Conservation (phyloP, 23 tunicate species). For the Diplosoma virens region DNA sequence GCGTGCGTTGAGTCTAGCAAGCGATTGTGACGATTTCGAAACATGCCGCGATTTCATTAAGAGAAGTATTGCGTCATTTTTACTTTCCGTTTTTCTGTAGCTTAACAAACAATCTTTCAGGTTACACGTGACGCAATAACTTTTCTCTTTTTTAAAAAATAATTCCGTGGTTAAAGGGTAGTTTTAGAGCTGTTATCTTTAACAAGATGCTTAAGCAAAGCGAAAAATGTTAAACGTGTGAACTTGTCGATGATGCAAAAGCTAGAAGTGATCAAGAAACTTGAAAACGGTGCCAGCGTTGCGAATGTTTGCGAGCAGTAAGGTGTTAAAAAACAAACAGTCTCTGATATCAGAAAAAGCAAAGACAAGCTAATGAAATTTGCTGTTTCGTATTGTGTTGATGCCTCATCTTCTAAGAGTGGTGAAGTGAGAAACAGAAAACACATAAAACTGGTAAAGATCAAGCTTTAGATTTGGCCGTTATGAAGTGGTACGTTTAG, state of each 20-base stretch:
- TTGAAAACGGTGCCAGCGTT: constrained; percentile 5
- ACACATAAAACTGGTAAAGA: constrained; percentile 4
- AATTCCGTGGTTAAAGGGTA: too few relatives aligned
- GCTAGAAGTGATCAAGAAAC: constrained; percentile 12
- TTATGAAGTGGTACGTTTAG: constrained; percentile 4
- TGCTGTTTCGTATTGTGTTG: constrained; percentile 3
- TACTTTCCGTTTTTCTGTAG: too few relatives aligned
- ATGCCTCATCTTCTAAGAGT: constrained; percentile 4
- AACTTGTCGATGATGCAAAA: constrained; percentile 11
- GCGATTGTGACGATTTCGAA: too few relatives aligned
- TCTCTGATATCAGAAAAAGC: constrained; percentile 7
- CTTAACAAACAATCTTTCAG: too few relatives aligned
- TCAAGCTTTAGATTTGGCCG: constrained; percentile 2
- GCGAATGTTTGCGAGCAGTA: constrained; percentile 12
- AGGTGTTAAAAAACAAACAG: constrained; percentile 1
- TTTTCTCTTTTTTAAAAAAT: too few relatives aligned
- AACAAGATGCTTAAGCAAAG: constrained; percentile 4
- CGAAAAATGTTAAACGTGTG: constrained; percentile 8
- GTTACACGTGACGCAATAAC: too few relatives aligned
- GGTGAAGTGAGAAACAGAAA: not conserved
- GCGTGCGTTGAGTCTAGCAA: too few relatives aligned
- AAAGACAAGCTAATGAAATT: constrained; percentile 10
- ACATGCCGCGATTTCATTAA: too few relatives aligned
- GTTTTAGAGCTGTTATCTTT: constrained; percentile 3
- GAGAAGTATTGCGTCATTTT: too few relatives aligned